phyloP scores from a whole-genome alignment of 2,113 vertebrate genomes.

The Bujurquina vittata region DNA sequence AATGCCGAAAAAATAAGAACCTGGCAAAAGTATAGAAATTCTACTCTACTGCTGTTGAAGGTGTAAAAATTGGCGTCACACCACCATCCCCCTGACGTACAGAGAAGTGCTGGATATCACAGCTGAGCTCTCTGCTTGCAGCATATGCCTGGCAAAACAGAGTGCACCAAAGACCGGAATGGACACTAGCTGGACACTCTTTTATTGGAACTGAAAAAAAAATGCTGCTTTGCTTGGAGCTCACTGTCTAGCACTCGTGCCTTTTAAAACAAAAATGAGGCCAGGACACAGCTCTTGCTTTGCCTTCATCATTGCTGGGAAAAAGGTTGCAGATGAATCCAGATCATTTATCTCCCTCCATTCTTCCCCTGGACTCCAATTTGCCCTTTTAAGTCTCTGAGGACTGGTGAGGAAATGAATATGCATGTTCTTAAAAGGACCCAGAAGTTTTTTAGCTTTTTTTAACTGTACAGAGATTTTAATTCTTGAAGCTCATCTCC shows the following conservation, averaged over 20 bases:
- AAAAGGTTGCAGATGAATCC: conserved; percentile 27
- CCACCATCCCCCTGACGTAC: neutral
- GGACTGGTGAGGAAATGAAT: neutral
- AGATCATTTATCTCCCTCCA: conserved; percentile 32
- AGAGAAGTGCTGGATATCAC: conserved; percentile 9
- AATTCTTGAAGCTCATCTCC: neutral
- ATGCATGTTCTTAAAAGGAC: conserved; percentile 5
- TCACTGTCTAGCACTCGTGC: neutral
- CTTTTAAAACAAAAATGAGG: conserved; percentile 39
- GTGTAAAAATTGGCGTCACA: conserved; percentile 53
- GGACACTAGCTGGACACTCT: neutral
- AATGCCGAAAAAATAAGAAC: conserved; percentile 38
- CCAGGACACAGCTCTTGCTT: conserved; percentile 34
- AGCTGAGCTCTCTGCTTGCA: conserved; percentile 8
- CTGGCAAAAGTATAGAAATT: conserved; percentile 42
- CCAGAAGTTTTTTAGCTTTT: neutral
- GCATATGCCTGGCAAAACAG: conserved; percentile 1
- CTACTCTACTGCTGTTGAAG: conserved; percentile 43
- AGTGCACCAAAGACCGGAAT: neutral
- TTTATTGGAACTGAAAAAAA: conserved; percentile 15
- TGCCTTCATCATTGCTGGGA: conserved; percentile 33
- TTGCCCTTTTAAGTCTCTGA: conserved; percentile 45
- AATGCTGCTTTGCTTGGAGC: conserved; percentile 49
- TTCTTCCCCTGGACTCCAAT: conserved; percentile 38
- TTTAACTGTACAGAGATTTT: neutral